Percentiles rank a stretch among this genome's conserved stretches.
These are phyloP conservation scores for Calonectris borealis DNA, from an alignment of 2,113 vertebrate genomes.

Conservation along the genomic window DNA sequence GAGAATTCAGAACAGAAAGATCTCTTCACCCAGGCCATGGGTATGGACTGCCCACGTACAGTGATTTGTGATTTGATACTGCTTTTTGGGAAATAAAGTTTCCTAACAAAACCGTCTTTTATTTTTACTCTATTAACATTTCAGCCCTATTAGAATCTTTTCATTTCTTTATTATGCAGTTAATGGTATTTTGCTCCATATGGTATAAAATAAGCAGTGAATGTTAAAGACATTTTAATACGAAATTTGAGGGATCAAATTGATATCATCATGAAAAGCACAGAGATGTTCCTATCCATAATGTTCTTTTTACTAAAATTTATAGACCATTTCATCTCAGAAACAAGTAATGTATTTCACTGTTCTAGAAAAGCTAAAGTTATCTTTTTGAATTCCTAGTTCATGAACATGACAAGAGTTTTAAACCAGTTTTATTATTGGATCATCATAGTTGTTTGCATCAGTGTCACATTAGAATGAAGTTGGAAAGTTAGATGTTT, in stretches of 20 bases:
- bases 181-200: not conserved
- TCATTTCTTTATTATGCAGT: not conserved
- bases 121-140: not conserved
- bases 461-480: not conserved
- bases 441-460: not conserved
- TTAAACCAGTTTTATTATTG: not conserved
- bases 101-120: not conserved
- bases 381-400: not conserved
- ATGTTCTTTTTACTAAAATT: not conserved
- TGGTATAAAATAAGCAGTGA: not conserved
- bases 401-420: not conserved
- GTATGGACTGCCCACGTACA: not conserved
- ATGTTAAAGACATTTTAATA: not conserved
- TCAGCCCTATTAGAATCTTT: not conserved
- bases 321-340: not conserved
- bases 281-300: not conserved
- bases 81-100: not conserved
- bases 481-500: not conserved
- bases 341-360: not conserved
- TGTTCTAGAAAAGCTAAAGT: not conserved
- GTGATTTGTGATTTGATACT: not conserved
- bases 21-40: not conserved
- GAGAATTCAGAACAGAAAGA: not conserved
- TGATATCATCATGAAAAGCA: not conserved
- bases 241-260: not conserved